These are phyloP conservation scores for Ligdia adustata DNA, from an alignment of 2,888 invertebrate genomes.

Conservation along the genomic window DNA sequence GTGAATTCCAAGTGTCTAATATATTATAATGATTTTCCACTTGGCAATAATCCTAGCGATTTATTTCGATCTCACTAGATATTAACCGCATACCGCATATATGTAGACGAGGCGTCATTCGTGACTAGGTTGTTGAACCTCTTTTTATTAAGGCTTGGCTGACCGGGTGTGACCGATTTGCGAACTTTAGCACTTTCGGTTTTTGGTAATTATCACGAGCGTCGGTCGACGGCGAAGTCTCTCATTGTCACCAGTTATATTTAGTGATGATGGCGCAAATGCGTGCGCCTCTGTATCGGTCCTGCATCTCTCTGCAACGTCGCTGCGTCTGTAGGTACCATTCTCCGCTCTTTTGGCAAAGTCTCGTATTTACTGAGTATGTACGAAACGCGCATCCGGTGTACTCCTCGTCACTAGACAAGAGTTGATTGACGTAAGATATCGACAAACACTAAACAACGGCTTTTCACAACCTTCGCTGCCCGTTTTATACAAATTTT, in stretches of 20 bases:
- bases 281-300: constrained; percentile 61
- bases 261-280: constrained; percentile 69
- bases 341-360: constrained; percentile 52
- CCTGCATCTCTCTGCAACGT: constrained; percentile 21
- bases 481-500: background rate
- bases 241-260: constrained; percentile 67
- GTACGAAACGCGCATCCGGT: constrained; percentile 45
- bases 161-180: constrained; percentile 50
- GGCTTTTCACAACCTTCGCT: background rate
- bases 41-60: constrained; percentile 83
- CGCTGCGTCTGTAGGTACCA: constrained; percentile 29
- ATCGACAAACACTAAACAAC: constrained; percentile 14
- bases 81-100: constrained; percentile 78
- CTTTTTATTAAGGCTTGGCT: constrained; percentile 66
- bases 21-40: constrained; percentile 81
- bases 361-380: constrained; percentile 30
- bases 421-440: constrained; percentile 40
- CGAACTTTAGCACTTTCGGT: constrained; percentile 53
- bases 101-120: constrained; percentile 74
- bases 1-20: constrained; percentile 80
- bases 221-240: constrained; percentile 64
- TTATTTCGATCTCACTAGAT: constrained; percentile 80
- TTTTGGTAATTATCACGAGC: constrained; percentile 53
- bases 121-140: constrained; percentile 77
- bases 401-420: constrained; percentile 32